These are phyloP conservation scores for Sphyrna mokarran DNA, from an alignment of 2,113 vertebrate genomes.

Conservation along the genomic window DNA sequence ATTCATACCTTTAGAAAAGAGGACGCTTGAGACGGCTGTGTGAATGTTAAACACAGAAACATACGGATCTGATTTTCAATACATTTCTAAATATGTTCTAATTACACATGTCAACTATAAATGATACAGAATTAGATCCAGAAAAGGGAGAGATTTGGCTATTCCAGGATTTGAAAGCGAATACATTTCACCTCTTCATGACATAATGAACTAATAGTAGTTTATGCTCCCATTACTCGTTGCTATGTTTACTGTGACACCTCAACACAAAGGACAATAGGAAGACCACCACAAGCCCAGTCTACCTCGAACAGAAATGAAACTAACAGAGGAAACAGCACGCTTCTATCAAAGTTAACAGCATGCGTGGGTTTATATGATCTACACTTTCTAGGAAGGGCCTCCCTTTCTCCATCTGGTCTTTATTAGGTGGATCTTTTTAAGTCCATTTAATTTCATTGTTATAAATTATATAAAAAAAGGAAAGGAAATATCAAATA, in stretches of 20 bases:
- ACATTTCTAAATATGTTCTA: slow-evolving; percentile 19
- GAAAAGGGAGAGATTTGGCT: background rate
- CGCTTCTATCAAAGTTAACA: slow-evolving; percentile 6
- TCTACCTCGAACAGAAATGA: background rate
- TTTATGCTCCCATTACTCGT: background rate
- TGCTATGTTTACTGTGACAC: background rate
- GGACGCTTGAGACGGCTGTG: background rate
- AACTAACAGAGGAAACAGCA: background rate
- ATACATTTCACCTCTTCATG: slow-evolving; percentile 32
- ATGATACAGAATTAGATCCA: slow-evolving; percentile 5
- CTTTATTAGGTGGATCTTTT: background rate
- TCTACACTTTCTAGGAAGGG: too few relatives aligned
- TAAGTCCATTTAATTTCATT: background rate
- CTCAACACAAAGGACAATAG: background rate
- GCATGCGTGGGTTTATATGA: background rate
- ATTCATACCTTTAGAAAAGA: background rate
- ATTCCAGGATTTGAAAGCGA: slow-evolving; percentile 18
- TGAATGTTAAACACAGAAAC: background rate
- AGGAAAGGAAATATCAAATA: background rate
- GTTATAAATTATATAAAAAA: background rate
- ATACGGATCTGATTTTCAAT: background rate
- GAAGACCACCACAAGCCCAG: background rate
- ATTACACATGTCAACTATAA: background rate
- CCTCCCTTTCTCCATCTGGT: background rate
- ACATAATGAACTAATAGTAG: background rate